Evolutionary conservation across 1,140 invertebrate species (phyloP).

Genomic region (Chrysomallon squamiferum): DNA sequence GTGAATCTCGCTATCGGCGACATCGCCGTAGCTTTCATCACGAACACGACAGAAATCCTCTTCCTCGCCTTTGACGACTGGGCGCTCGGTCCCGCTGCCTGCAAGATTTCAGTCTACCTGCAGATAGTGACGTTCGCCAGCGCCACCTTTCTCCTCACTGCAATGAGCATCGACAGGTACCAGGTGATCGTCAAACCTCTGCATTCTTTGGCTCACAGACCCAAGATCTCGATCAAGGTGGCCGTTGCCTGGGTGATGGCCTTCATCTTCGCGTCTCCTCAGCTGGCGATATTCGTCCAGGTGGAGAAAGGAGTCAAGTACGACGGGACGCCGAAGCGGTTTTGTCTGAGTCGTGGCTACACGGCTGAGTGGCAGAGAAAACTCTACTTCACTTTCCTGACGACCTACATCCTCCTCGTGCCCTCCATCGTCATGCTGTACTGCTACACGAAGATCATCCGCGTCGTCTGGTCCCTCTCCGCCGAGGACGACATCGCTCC

Average conservation of each 20-base stretch:
- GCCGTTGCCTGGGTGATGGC: slow-evolving; percentile 62
- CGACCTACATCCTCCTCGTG: slow-evolving; percentile 62
- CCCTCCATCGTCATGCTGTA: slow-evolving; percentile 62
- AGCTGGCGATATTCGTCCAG: slow-evolving; percentile 64
- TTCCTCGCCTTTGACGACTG: slow-evolving; percentile 64
- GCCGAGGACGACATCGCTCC: background rate
- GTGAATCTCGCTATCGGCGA: slow-evolving; percentile 64
- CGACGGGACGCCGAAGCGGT: slow-evolving; percentile 38
- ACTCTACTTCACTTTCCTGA: slow-evolving; percentile 64
- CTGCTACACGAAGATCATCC: slow-evolving; percentile 64
- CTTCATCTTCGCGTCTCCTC: slow-evolving; percentile 63
- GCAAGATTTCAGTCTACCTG: slow-evolving; percentile 63
- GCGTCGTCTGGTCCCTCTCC: slow-evolving; percentile 59
- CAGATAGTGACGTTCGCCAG: slow-evolving; percentile 64
- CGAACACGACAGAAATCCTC: slow-evolving; percentile 64
- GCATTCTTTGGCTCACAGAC: slow-evolving; percentile 44
- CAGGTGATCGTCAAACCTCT: slow-evolving; percentile 58
- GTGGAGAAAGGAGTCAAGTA: slow-evolving; percentile 30
- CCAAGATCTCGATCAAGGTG: slow-evolving; percentile 57
- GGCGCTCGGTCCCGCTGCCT: slow-evolving; percentile 62
- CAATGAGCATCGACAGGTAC: slow-evolving; percentile 64
- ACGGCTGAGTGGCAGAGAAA: slow-evolving; percentile 65
- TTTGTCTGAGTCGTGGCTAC: slow-evolving; percentile 63
- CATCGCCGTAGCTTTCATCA: slow-evolving; percentile 63
- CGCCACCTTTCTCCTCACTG: slow-evolving; percentile 63